phyloP scores from a whole-genome alignment of 2,888 invertebrate genomes.

The Acleris sparsana region DNA sequence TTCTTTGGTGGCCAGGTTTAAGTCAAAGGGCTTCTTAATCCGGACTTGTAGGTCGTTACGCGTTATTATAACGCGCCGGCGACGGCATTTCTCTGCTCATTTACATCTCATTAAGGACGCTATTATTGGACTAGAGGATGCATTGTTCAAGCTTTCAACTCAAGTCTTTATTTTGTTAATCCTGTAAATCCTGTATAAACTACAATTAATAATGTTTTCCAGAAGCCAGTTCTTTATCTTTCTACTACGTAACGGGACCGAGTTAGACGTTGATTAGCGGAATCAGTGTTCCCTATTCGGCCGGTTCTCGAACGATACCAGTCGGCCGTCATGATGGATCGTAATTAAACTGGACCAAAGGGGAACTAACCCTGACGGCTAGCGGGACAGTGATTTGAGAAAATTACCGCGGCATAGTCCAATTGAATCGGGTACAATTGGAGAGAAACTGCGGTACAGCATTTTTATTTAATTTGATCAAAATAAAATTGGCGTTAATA shows the following conservation, averaged over 20 bases:
- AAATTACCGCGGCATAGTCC: not conserved
- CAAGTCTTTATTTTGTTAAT: slow-evolving; percentile 3
- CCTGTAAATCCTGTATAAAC: slow-evolving; percentile 7
- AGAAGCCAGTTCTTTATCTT: not conserved
- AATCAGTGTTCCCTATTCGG: slow-evolving; percentile 47
- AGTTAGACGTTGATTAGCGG: slow-evolving; percentile 12
- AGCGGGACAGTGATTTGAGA: slow-evolving; percentile 35
- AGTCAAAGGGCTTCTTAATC: slow-evolving; percentile 84
- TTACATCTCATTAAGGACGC: slow-evolving; percentile 83
- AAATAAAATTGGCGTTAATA: no score
- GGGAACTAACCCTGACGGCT: slow-evolving; percentile 45
- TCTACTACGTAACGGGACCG: no score
- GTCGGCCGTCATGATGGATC: slow-evolving; percentile 60
- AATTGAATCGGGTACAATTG: not conserved
- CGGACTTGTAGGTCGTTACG: slow-evolving; percentile 84
- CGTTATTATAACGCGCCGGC: slow-evolving; percentile 82
- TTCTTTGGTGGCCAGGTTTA: slow-evolving; percentile 72
- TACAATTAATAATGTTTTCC: slow-evolving; percentile 9
- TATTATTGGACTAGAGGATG: slow-evolving; percentile 73
- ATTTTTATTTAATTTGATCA: no score
- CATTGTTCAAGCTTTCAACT: slow-evolving; percentile 53
- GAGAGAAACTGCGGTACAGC: no score
- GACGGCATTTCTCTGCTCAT: slow-evolving; percentile 81
- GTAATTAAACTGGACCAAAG: slow-evolving; percentile 63
- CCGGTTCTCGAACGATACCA: slow-evolving; percentile 52